Evolutionary conservation across 1,140 invertebrate genomes (phyloP), one percentile per base, ranked within the genome.

Genomic region (Dinoponera quadriceps): DNA sequence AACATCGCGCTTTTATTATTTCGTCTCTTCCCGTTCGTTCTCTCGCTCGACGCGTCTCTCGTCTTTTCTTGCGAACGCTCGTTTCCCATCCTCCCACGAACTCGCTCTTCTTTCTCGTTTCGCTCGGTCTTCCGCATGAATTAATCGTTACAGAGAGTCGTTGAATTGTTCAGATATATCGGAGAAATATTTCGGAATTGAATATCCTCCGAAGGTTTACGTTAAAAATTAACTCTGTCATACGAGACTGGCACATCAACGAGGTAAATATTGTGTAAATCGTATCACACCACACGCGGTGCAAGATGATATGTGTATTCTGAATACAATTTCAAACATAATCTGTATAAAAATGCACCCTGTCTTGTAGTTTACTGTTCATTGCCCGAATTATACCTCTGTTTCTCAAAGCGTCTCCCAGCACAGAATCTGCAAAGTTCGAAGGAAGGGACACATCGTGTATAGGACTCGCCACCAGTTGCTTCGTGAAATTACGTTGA

Each of bases 1-100:
- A 80, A 87, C 73, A 29, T 74, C 38, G 57, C 18, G 54, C 13
- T 82, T 74, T 87, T 73, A 20, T 77, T 87, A 20, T 77, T 87
- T 57, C 65, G 38, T 44, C 69, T 20, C 44, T 59, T 60, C 22
- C 63, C 38, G 13, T 75, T 55, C 29, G 16, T 16, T 25, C 69
- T 73, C 51, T 78, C 55, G 44, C 60, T 75, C n/a, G 65, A 20
- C 55, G 13, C 18, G 51, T 44, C 82, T 57, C 18, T 33, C n/a
- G 44, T 33, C 20, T 81, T 33, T 33, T 29, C n/a, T 44, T 22
- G 27, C 22, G 0, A 44, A 16, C n/a, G 2, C 20, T 59, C 49
- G n/a, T 59, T 69, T 54, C 71, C 54, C 25, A 33, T 71, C 48
- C 71, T 82, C 59, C 27, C 51, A 63, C 25, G 62, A 11, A 38